Base-by-base conservation (phyloP, 2,888 invertebrate genomes). In the Pseudoips prasinana region DNA sequence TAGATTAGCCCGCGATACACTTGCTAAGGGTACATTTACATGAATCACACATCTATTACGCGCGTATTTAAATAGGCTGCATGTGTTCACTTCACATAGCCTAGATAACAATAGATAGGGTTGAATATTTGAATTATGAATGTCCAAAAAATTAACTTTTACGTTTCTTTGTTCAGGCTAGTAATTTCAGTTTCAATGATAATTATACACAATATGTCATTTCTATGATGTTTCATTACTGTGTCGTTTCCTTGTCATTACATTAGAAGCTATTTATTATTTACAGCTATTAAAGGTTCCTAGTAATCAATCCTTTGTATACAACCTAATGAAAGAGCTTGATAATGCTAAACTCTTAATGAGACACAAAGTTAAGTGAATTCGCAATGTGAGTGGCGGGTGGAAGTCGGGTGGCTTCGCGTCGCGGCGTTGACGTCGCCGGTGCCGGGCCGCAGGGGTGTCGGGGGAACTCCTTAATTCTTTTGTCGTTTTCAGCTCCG, bases 401-500 rank as follows among this genome's bases (percentile, higher is more conserved):
- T 54, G 49, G 43, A 51, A 55, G 51, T 57, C 31, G 33, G 40
- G 38, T 33, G 61, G 35, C 65, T 57, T 55, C 48, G 59, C 44
- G 58, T 55, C 48, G 59, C 44, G 31, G 34, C 33, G 4, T 42
- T 29, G 39, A 36, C 45, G 32, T 29, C 29, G 28, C 50, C n/a
- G 44, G 25, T 11, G 46, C 38, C 44, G 45, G 46, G 58, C 43
- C 47, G 38, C 33, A 41, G 45, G 7, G 20, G 20, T 20, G 20
- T 7, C 7, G 37, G 47, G 43, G 36, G 45, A 57, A 60, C 69
- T 70, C 72, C 74, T 73, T 80, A 79, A 87, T 88, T 87, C 80
- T 86, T 87, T 82, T 79, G 85, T 81, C 88, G 85, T 88, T 87
- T 81, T 85, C 87, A 78, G 72, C 77, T 76, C 68, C 72, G 78